Evolutionary conservation across 2,113 vertebrate genomes (phyloP).

Genomic region (Mirounga angustirostris): DNA sequence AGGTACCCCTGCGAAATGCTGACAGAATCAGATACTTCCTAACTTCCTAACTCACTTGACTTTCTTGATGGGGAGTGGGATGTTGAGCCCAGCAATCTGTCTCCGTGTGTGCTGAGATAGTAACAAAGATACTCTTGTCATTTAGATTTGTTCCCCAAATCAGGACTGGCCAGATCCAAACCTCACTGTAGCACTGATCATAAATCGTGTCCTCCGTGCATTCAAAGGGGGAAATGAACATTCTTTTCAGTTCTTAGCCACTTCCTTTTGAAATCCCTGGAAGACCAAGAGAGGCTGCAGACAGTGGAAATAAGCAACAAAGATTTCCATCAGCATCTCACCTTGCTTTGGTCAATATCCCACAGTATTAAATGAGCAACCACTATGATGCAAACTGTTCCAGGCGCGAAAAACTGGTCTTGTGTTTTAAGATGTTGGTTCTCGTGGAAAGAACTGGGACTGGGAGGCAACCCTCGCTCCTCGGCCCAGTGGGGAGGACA

Average conservation of each 20-base stretch:
- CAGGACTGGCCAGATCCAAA: background rate
- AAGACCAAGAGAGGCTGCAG: background rate
- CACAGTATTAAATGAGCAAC: background rate
- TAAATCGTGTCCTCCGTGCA: too few relatives aligned
- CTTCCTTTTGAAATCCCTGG: background rate
- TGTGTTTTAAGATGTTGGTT: background rate
- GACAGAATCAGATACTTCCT: background rate
- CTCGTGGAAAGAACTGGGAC: background rate
- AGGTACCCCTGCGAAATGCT: background rate
- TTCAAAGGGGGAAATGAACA: background rate
- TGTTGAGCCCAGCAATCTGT: background rate
- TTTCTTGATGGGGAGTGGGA: background rate
- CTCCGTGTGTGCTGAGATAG: background rate
- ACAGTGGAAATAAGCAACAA: background rate
- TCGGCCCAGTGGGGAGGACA: fast-evolving
- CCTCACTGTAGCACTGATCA: fast-evolving
- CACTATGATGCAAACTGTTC: background rate
- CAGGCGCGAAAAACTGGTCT: background rate
- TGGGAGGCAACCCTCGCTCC: background rate
- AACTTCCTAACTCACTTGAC: background rate
- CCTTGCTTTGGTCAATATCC: background rate
- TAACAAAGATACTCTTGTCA: background rate
- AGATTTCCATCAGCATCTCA: background rate
- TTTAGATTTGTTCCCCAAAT: background rate
- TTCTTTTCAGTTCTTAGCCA: background rate